These are phyloP conservation scores for Capricornis sumatraensis DNA, from an alignment of 2,113 vertebrate genomes.

Conservation along the genomic window DNA sequence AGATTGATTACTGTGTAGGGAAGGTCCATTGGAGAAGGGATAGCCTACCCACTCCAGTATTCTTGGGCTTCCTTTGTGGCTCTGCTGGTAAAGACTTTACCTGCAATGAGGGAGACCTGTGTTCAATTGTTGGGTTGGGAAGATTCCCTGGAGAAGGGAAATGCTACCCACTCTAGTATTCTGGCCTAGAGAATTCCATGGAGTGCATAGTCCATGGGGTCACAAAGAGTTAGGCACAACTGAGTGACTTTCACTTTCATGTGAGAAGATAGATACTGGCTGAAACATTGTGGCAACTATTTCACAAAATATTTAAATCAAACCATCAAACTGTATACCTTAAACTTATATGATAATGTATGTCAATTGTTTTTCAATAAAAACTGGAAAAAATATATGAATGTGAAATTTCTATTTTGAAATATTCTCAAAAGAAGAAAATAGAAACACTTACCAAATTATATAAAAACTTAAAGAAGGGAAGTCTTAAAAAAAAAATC, in stretches of 20 bases:
- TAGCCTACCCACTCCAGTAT: background rate
- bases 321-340: background rate
- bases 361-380: background rate
- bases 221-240: background rate
- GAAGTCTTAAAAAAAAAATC: background rate
- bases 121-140: accelerated
- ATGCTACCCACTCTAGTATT: background rate
- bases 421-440: background rate
- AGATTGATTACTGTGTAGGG: background rate
- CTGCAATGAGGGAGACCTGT: background rate
- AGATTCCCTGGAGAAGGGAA: background rate
- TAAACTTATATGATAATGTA: background rate
- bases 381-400: background rate
- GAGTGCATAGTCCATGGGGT: background rate
- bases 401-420: background rate
- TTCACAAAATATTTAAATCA: background rate
- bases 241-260: background rate
- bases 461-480: background rate
- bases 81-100: background rate
- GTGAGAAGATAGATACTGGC: background rate
- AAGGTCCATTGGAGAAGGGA: background rate
- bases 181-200: background rate
- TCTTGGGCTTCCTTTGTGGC: background rate
- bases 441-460: background rate
- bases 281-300: background rate